phyloP scores from a whole-genome alignment of 2,888 invertebrate species.

The Troides helena region DNA sequence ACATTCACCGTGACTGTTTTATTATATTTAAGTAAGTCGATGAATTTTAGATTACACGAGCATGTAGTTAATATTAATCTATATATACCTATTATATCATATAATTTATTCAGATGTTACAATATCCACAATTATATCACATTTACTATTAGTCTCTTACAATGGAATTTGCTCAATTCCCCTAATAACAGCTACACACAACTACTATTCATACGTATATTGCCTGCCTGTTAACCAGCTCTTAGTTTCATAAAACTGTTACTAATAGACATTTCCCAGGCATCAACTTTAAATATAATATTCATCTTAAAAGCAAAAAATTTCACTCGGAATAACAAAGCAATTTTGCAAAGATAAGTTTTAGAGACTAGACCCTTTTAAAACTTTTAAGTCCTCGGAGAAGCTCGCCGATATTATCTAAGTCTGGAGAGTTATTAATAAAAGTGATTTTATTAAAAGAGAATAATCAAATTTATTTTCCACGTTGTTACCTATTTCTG shows the following conservation, averaged over 20 bases:
- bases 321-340: constrained; percentile 5
- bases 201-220: no score
- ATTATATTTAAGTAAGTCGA: constrained; percentile 5
- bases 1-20: constrained; percentile 13
- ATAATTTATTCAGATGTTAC: no score
- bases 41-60: neutral
- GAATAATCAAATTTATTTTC: constrained; percentile 3
- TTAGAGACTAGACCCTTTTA: constrained; percentile 1
- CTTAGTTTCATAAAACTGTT: no score
- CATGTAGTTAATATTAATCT: no score
- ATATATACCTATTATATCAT: no score
- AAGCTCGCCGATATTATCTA: constrained; percentile 12
- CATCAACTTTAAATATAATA: neutral
- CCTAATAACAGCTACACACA: no score
- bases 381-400: constrained; percentile 18
- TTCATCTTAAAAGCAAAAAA: neutral
- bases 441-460: constrained; percentile 21
- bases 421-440: constrained; percentile 18
- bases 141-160: no score
- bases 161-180: no score
- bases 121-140: no score
- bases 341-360: constrained; percentile 13
- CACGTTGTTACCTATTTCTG: neutral
- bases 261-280: no score
- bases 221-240: no score